Evolutionary conservation across 2,113 vertebrate species (phyloP).

Genomic region (Heterocephalus glaber): DNA sequence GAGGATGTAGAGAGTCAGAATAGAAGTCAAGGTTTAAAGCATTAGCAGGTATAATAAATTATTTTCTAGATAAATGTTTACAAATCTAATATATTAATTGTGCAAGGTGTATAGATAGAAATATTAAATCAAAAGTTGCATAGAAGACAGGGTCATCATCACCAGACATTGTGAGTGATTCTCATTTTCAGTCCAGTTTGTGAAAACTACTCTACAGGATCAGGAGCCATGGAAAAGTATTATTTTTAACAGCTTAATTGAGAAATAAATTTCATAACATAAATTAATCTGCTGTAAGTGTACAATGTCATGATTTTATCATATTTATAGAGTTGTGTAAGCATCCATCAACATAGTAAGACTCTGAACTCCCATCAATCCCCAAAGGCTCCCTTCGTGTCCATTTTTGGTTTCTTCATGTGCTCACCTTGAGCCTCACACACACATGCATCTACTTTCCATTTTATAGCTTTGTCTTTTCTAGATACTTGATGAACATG

Average conservation of each 20-base stretch:
- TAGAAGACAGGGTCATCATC: neutral
- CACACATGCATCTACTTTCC: neutral
- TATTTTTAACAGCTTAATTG: neutral
- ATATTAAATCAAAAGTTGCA: neutral
- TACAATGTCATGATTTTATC: neutral
- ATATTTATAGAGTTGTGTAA: neutral
- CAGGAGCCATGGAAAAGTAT: neutral
- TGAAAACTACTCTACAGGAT: neutral
- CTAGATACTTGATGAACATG: neutral
- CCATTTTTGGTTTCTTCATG: neutral
- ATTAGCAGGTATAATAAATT: neutral
- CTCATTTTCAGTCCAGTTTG: constrained; percentile 10
- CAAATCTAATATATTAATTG: neutral
- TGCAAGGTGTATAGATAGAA: neutral
- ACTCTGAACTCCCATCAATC: neutral
- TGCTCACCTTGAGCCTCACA: too few relatives aligned
- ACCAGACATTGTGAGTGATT: neutral
- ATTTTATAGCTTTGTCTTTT: neutral
- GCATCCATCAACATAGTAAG: neutral
- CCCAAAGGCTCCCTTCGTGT: neutral
- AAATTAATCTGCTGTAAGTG: neutral
- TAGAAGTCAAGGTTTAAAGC: neutral
- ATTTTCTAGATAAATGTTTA: constrained; percentile 12
- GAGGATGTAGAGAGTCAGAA: neutral
- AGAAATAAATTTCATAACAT: neutral